These are phyloP conservation scores for Keiferia lycopersicella DNA, from an alignment of 2,888 invertebrate species.

Conservation along the genomic window DNA sequence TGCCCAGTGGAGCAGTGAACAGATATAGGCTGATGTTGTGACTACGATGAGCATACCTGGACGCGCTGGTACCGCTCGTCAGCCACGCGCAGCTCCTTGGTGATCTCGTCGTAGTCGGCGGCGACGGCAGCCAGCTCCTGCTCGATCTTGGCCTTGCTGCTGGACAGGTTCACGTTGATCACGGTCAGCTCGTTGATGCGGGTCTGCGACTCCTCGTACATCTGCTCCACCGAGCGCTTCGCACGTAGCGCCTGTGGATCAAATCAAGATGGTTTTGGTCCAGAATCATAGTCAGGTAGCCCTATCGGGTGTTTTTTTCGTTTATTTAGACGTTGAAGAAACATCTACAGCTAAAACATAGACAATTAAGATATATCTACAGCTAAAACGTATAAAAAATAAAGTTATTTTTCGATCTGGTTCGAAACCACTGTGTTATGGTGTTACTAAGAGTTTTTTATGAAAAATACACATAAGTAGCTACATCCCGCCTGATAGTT, in stretches of 20 bases:
- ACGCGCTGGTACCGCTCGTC: conserved; percentile 98
- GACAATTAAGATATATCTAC: too few species aligned
- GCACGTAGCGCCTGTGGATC: conserved; percentile 89
- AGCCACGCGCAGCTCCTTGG: conserved; percentile 95
- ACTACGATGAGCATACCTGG: conserved; percentile 68
- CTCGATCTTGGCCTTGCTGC: conserved; percentile 97
- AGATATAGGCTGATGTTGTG: too few species aligned
- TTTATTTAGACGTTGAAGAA: not conserved
- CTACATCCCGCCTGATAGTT: too few species aligned
- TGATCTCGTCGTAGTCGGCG: conserved; percentile 98
- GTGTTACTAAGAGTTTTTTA: too few species aligned
- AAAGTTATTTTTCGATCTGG: too few species aligned
- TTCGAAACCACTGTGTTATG: too few species aligned
- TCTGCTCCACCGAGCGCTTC: conserved; percentile 93
- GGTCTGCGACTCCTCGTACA: conserved; percentile 94
- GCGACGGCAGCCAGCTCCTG: conserved; percentile 95
- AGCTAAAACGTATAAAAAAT: too few species aligned
- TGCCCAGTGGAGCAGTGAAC: too few species aligned
- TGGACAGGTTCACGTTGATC: conserved; percentile 96
- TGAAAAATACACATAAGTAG: too few species aligned
- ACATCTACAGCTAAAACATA: too few species aligned
- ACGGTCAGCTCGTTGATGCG: conserved; percentile 97
- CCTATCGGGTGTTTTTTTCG: too few species aligned
- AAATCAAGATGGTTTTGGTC: not conserved
- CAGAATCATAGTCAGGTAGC: too few species aligned